These are phyloP conservation scores for Bugula neritina DNA, from an alignment of 2,888 invertebrate genomes.

Conservation along the genomic window DNA sequence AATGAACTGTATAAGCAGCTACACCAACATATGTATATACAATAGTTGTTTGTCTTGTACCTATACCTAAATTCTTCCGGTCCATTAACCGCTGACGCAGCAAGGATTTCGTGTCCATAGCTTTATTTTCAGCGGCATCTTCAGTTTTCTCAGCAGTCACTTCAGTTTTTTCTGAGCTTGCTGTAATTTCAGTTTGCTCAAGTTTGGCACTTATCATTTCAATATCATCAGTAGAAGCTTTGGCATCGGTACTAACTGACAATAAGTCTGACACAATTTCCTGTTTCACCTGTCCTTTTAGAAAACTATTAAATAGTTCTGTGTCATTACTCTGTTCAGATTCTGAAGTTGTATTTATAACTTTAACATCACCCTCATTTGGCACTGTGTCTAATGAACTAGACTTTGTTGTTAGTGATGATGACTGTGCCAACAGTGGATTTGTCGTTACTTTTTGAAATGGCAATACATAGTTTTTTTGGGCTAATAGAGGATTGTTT, in stretches of 20 bases:
- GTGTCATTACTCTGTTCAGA: slow-evolving; percentile 25
- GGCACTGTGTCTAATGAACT: neutral
- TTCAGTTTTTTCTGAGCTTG: slow-evolving; percentile 10
- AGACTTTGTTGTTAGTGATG: neutral
- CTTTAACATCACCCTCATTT: no score
- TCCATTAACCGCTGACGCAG: slow-evolving; percentile 42
- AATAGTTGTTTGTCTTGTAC: neutral
- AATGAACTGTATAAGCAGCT: no score
- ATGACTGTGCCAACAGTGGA: neutral
- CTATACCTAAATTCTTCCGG: slow-evolving; percentile 35
- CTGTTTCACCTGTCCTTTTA: neutral
- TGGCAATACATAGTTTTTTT: neutral
- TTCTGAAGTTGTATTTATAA: slow-evolving; percentile 19
- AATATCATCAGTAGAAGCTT: slow-evolving; percentile 31
- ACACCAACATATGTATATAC: neutral
- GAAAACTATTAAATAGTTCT: slow-evolving; percentile 5
- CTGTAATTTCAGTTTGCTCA: slow-evolving; percentile 5
- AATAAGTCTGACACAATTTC: neutral
- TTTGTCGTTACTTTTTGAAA: neutral
- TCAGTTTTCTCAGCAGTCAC: slow-evolving; percentile 40
- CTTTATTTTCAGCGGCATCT: slow-evolving; percentile 45
- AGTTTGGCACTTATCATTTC: slow-evolving; percentile 33
- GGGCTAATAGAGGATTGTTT: slow-evolving; percentile 1
- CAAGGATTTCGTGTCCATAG: slow-evolving; percentile 46
- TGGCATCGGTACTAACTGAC: neutral